Evolutionary conservation across 1,140 invertebrate species (phyloP).

Genomic region (Leptestheria dahalacensis): DNA sequence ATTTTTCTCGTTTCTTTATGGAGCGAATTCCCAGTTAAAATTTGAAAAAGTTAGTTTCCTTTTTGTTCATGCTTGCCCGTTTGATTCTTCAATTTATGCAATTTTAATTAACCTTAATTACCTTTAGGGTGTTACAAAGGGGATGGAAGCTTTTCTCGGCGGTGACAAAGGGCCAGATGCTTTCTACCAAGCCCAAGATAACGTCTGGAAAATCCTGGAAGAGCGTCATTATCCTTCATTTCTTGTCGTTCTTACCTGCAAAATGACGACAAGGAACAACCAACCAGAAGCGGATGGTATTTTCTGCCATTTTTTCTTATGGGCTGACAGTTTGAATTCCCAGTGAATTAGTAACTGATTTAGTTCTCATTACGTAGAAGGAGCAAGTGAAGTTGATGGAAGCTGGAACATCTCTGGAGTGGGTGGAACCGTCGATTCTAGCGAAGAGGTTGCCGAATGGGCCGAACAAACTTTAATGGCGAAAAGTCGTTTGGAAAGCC

Average conservation of each 20-base stretch:
- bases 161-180: slow-evolving; percentile 76
- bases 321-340: neutral
- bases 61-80: slow-evolving; percentile 2
- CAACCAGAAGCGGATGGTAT: slow-evolving; percentile 37
- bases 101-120: no score
- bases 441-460: slow-evolving; percentile 17
- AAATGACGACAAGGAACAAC: slow-evolving; percentile 36
- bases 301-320: neutral
- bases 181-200: slow-evolving; percentile 70
- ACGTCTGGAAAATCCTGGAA: slow-evolving; percentile 58
- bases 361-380: no score
- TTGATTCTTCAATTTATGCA: no score
- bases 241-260: slow-evolving; percentile 68
- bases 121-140: slow-evolving; percentile 42
- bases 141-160: slow-evolving; percentile 71
- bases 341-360: neutral
- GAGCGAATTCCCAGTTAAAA: slow-evolving; percentile 59
- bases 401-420: slow-evolving; percentile 2
- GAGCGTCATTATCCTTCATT: slow-evolving; percentile 80
- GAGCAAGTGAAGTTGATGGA: no score
- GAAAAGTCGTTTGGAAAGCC: slow-evolving; percentile 56
- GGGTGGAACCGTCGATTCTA: neutral
- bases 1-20: slow-evolving; percentile 71
- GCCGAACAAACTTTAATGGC: slow-evolving; percentile 69
- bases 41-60: slow-evolving; percentile 50